phyloP scores from a whole-genome alignment of 2,113 vertebrate genomes.

The Phalacrocorax aristotelis region DNA sequence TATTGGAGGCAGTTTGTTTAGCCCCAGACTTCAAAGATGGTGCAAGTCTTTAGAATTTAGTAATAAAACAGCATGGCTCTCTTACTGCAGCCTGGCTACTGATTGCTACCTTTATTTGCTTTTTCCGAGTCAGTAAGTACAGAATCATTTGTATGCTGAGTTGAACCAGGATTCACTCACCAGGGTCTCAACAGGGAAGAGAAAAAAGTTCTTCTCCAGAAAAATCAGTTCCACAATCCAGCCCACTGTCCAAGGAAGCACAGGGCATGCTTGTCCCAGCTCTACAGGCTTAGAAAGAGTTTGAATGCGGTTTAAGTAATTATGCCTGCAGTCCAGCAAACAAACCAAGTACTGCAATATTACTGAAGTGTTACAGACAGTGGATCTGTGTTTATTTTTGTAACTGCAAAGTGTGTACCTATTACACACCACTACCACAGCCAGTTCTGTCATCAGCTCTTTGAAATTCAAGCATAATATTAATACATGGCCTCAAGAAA shows the following conservation, averaged over 20 bases:
- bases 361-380: background rate
- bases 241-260: background rate
- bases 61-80: background rate
- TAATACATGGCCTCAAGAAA: no score
- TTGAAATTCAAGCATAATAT: background rate
- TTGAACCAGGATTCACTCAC: background rate
- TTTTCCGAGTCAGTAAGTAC: background rate
- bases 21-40: background rate
- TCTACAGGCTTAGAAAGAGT: background rate
- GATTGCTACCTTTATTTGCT: background rate
- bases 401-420: background rate
- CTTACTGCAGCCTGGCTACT: background rate
- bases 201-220: background rate
- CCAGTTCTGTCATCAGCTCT: background rate
- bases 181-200: background rate
- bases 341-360: background rate
- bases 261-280: background rate
- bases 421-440: background rate
- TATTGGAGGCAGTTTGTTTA: background rate
- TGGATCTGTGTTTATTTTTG: background rate
- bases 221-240: background rate
- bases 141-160: background rate
- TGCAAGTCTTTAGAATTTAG: background rate
- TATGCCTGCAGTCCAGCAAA: background rate
- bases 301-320: background rate